Evolutionary conservation across 2,888 invertebrate genomes (phyloP), one percentile per base, ranked within the genome.

Genomic region (Geotrupes spiniger): DNA sequence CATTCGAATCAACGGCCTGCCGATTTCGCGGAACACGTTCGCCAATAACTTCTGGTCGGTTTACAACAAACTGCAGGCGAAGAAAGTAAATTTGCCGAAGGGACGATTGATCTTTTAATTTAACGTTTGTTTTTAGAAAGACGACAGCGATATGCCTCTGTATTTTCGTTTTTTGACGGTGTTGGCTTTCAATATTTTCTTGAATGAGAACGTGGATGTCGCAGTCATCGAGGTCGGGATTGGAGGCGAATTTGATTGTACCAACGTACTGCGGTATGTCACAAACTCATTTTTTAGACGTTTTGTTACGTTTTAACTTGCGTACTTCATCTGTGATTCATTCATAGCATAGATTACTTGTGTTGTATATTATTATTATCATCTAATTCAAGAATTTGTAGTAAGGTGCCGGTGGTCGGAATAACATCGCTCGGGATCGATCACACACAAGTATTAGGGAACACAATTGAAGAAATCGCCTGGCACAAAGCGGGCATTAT

Each of bases 221-320:
- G 92, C 91, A 0, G 83, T 99, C 29, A 70, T 99, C 9, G 99
- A 99, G 76, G 98, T 98, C 21, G 99, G 99, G 25, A 94, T 99
- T 58, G 99, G 99, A 0, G 99, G 99, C 0, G 82, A 88, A 63
- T 84, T 85, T 55, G 99, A 99, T 73, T 88, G 87, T 63, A 99
- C 99, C 1, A 99, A 99, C 75, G 76, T 97, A 36, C 69, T 99
- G 43, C 81, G 83, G 89, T 89, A 71, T 60, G 54, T 58, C 17
- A n/a, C 11, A 1, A 9, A n/a, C 6, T 29, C 14, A 25, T 10
- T 6, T 15, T 42, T 12, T 17, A 3, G 14, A 33, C 12, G 28
- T 11, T 21, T 6, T 12, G 16, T 10, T 15, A 10, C 6, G 3
- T 36, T 33, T 15, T 21, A n/a, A 16, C 10, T 28, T 10, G n/a